Evolutionary conservation across 2,113 vertebrate genomes (phyloP), one percentile per base, ranked within the genome.

Genomic region (Lanius ludovicianus): DNA sequence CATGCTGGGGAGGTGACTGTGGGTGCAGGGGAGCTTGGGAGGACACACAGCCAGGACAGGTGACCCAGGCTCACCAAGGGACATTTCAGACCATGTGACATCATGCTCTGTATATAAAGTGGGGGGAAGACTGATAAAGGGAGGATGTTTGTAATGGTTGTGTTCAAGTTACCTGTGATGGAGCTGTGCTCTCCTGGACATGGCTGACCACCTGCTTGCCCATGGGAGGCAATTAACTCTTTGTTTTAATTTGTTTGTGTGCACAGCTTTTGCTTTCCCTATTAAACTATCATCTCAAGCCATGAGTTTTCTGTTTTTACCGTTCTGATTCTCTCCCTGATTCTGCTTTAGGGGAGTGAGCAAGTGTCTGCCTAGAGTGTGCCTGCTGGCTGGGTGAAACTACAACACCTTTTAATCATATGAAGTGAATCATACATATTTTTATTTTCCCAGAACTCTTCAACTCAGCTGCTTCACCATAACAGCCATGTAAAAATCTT

Each of bases 1-100:
- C 18, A 13, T 0, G 0, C 3, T 60, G 39, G 46, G 33, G 10
- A 75, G 19, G 11, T 10, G 6, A 2, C 1, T 53, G 15, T 11
- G 22, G 10, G 4, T 30, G 9, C 18, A 20, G 39, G 52, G 19
- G 19, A 39, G 19, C 1, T 1, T 74, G 13, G 10, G 37, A 67
- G 15, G 15, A 30, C 13, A 20, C 39, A 24, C 28, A 46, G 33
- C 60, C 16, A 24, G 33, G 0, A 59, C 7, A 46, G 27, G 28
- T 52, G 52, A 74, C 15, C 3, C 37, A 50, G 3, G 1, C 9
- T 67, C 2, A 74, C 37, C 33, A 24, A 57, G 39, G n/a, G 39
- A 53, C 24, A 18, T 53, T 89, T 24, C 77, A 67, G 27, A 39
- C 56, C 44, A 15, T 1, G 9, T n/a, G 28, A 6, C 4, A 21